Base-by-base conservation (phyloP, 2,888 invertebrate genomes). In the Platerodrilus igneus region DNA sequence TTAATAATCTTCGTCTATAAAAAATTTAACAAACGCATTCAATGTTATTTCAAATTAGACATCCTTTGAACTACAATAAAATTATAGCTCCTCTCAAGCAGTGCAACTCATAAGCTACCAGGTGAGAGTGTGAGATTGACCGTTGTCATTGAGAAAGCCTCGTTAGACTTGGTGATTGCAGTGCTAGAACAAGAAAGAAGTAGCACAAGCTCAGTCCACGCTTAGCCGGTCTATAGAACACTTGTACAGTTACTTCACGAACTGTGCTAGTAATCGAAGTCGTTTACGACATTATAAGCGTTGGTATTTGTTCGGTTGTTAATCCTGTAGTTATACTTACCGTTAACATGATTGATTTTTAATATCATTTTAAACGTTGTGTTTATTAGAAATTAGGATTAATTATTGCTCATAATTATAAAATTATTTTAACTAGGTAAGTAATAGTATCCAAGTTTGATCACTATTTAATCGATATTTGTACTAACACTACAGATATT, bases 141-240 rank as follows among this genome's bases (percentile, higher is more conserved):
- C 55, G 52, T 53, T 57, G 56, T 58, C 58, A 58, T 58, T 57
- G 56, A 56, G 58, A 57, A 58, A 58, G 58, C 55, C 50, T 26
- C 23, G 34, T 20, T 49, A 38, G 49, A 35, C 47, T 45, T 48
- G 53, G 59, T 55, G 57, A 58, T 55, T 58, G 52, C 56, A 57
- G 56, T 52, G 57, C 48, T 53, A 48, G 54, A 49, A 50, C 55
- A 59, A 59, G 59, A n/a, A n/a, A n/a, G n/a, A 57, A 53, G 59
- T 57, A 55, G 57, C 25, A 45, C 41, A 53, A 42, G 47, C 38
- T 55, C 50, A 55, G 55, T 55, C 47, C 41, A 44, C 42, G 46
- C 31, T 48, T 39, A 49, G 52, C 50, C 53, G 52, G 55, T 51
- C 47, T 48, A 35, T 39, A 46, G 51, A 50, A 46, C 51, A 53